A percentile compares a stretch with the other conserved stretches of the same genome.
Evolutionary conservation across 2,888 invertebrate genomes (phyloP).

Genomic region (Acrocera orbiculus): DNA sequence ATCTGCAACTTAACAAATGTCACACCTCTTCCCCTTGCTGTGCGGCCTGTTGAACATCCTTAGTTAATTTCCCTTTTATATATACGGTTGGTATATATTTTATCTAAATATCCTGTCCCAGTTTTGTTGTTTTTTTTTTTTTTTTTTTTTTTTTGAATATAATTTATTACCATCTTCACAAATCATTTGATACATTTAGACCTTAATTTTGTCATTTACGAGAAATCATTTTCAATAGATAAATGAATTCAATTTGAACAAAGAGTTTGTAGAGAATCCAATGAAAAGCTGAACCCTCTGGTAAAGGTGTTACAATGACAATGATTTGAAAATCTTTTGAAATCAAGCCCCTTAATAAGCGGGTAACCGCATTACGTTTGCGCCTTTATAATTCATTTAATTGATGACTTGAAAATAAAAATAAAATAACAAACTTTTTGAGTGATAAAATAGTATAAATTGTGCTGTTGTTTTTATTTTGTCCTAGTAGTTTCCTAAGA

Average conservation of each 20-base stretch:
- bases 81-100: neutral
- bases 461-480: no score
- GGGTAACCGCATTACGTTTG: no score
- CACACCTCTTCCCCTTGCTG: slow-evolving; percentile 11
- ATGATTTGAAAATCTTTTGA: neutral
- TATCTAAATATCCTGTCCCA: no score
- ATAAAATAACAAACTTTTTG: no score
- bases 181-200: slow-evolving; percentile 8
- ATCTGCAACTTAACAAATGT: slow-evolving; percentile 13
- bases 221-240: no score
- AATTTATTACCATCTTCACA: slow-evolving; percentile 12
- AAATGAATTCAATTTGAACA: neutral
- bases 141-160: neutral
- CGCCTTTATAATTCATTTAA: no score
- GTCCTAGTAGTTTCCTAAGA: no score
- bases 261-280: slow-evolving; percentile 4
- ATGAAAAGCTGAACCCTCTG: neutral
- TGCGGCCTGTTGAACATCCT: slow-evolving; percentile 4
- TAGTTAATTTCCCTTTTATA: no score
- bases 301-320: slow-evolving; percentile 2
- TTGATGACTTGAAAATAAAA: no score
- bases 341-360: neutral
- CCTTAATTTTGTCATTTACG: slow-evolving; percentile 2
- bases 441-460: no score
- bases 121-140: neutral